Base-by-base conservation (phyloP, 2,797 vertebrate species). In the Onychomys torridus region DNA sequence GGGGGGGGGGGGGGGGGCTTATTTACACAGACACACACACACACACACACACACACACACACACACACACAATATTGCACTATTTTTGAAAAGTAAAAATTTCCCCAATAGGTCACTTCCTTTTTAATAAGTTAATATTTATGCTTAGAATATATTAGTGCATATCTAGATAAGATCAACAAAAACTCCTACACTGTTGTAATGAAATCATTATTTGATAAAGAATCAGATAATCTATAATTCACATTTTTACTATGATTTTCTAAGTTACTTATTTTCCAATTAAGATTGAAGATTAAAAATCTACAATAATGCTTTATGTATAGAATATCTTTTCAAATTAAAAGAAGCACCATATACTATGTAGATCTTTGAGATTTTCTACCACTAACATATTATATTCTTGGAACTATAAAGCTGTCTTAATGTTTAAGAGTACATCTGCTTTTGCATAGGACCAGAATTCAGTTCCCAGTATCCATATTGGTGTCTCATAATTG, bases 191-290 rank as follows among this genome's bases (percentile, higher is more conserved):
- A 77, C 11, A 29, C 69, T 67, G 32, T 11, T 63, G 46, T 93
- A 78, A 90, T 78, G 11, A 23, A 85, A 82, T 67, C 16, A 90
- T 67, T 34, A 90, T 69, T n/a, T 87, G n/a, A 76, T 55, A 92
- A 94, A 95, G 17, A 16, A 85, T 59, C 34, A 67, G 61, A 67
- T 2, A 96, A 88, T 83, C 96, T 63, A 79, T 46, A 91, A 94
- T 86, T 88, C 27, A 82, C 67, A 34, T 63, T 89, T 91, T 90
- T 69, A 75, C 8, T 86, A 52, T 65, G 3, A 85, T 79, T 76
- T 92, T 94, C 77, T 95, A 93, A 93, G 82, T 91, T 90, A 69
- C 3, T 92, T 81, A 96, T 34, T 96, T 89, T 59, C 2, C 91
- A 89, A 61, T 73, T 83, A 91, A 55, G 55, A 55, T 55, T 55